Evolutionary conservation across 2,113 vertebrate genomes (phyloP), one percentile per base, ranked within the genome.

Genomic region (Brienomyrus longianalis): DNA sequence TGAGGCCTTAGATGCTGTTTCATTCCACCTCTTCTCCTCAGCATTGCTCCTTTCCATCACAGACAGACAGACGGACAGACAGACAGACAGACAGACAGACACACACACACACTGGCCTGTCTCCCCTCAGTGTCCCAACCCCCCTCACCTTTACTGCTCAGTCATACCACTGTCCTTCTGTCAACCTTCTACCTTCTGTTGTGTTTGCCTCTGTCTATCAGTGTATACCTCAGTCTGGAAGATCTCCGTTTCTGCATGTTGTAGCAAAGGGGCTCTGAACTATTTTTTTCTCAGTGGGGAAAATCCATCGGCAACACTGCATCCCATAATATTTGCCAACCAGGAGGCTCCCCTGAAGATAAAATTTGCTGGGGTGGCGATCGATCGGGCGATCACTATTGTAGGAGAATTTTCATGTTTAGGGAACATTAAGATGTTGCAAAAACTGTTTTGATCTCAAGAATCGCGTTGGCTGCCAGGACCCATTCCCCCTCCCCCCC

Each of bases 121-220:
- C 5, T 5, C 74, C 51, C 92, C 59, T 80, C 89, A 89, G 31
- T n/a, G 21, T 43, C 47, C 45, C 83, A 85, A 19, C 85, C 85
- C 85, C 50, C 27, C 15, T 39, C 6, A 1, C 13, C 50, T 87
- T 50, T 56, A 6, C 50, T 50, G 66, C 66, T 51, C 52, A 77
- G 39, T 74, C 88, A 51, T 77, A 77, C 66, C 45, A 27, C 45
- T 70, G 39, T 31, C 83, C 23, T 21, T 48, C 45, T 50, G 47
- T 47, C 83, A 86, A 27, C 23, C 43, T 50, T 51, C 48, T 51
- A 13, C 45, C 83, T 13, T 85, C 21, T 85, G 21, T 48, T 47
- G 45, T 50, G 47, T 85, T 45, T 6, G 11, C 83, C 23, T 50
- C 45, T 45, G 48, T 51, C 83, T 51, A 23, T n/a, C 83, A 51